Evolutionary conservation across 2,797 vertebrate species (phyloP).

Genomic region (Psittacula echo): DNA sequence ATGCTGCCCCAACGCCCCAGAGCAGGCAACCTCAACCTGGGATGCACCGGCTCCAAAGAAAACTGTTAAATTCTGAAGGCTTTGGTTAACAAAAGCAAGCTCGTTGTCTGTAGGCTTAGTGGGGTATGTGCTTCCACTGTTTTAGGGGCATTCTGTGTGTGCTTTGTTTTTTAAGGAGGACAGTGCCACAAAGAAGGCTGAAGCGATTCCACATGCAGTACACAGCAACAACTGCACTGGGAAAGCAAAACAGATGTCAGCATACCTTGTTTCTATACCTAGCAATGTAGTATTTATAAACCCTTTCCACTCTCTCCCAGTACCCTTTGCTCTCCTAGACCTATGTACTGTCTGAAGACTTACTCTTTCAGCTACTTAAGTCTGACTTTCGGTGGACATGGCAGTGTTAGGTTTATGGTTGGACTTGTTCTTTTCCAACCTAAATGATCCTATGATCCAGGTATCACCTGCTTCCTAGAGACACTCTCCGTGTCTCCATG

Average conservation of each 20-base stretch:
- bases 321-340: constrained; percentile 9
- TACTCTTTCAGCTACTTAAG: neutral
- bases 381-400: neutral
- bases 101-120: neutral
- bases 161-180: neutral
- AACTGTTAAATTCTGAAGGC: too few species aligned
- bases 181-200: neutral
- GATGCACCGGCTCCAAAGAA: neutral
- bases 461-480: neutral
- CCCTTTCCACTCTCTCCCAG: neutral
- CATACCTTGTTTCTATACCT: constrained; percentile 19
- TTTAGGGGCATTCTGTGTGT: neutral
- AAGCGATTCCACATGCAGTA: neutral
- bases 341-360: neutral
- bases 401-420: rapidly evolving
- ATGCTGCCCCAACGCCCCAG: neutral
- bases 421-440: neutral
- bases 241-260: constrained; percentile 50
- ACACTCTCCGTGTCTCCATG: neutral
- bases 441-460: neutral
- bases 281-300: constrained; percentile 36
- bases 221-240: constrained; percentile 13
- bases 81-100: neutral
- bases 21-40: neutral
- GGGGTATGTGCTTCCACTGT: neutral